Percentiles rank a stretch among this genome's conserved stretches.
phyloP scores from a whole-genome alignment of 2,113 vertebrate genomes.

The Bos taurus region DNA sequence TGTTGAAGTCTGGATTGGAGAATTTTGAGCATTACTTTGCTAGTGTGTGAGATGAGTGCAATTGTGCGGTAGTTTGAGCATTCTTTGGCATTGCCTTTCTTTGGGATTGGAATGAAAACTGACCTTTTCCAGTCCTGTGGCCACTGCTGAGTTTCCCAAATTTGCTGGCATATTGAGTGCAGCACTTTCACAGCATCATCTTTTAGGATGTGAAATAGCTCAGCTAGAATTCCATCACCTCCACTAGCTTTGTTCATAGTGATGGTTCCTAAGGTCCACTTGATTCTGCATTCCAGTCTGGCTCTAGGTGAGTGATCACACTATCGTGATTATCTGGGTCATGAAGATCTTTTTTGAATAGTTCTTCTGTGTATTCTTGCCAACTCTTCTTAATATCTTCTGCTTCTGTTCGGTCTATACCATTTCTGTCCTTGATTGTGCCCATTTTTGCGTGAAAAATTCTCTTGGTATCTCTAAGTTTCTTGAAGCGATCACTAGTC shows the following conservation, averaged over 20 bases:
- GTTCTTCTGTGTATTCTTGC: background rate
- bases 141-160: background rate
- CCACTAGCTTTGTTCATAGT: background rate
- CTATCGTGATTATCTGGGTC: background rate
- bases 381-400: background rate
- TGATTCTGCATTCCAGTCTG: background rate
- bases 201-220: background rate
- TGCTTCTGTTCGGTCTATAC: background rate
- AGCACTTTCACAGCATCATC: background rate
- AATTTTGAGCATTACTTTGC: background rate
- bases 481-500: background rate
- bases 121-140: background rate
- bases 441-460: background rate
- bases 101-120: background rate
- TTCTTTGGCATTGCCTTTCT: background rate
- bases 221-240: background rate
- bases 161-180: background rate
- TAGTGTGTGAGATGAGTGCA: background rate
- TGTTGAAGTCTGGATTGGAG: background rate
- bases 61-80: background rate
- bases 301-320: background rate
- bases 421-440: background rate
- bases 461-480: background rate
- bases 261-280: background rate
- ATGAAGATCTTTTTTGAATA: background rate